Base-by-base conservation (phyloP, 2,888 invertebrate genomes). In the Monopis laevigella region DNA sequence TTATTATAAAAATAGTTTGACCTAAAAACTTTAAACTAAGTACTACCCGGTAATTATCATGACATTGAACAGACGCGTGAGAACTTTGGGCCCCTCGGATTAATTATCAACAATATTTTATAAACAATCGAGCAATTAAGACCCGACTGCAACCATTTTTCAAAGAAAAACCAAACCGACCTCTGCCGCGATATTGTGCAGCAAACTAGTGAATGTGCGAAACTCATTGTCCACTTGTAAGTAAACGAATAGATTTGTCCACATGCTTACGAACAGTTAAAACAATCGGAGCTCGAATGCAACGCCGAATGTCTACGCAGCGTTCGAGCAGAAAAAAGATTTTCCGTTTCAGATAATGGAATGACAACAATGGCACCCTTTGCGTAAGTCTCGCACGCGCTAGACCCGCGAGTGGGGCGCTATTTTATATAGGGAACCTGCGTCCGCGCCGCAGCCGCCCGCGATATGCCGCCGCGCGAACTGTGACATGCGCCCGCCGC, bases 261-360 rank as follows among this genome's bases (percentile, higher is more conserved):
- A 61, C 65, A 48, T 51, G 53, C 53, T 57, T 51, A 54, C 53
- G 65, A 65, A 69, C 65, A 75, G 74, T 74, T 75, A 74, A 36
- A 71, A 78, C 75, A 78, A 80, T 80, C 71, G 62, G 66, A 66
- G 61, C 69, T n/a, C 65, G 67, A 70, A 67, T 51, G 62, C 67
- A 65, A 58, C 60, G 65, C 62, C 60, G 58, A 58, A 63, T 51
- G 56, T 28, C 36, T 11, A 21, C 24, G 39, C n/a, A 6, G 28
- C 29, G 40, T n/a, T 11, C 11, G 18, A 28, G 24, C 17, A 68
- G 70, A 77, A 78, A 72, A 77, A 77, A 78, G 80, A 80, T 80
- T 78, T 78, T 75, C 78, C 77, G 74, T 77, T 70, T 75, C 70
- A 78, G 80, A 78, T 77, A 80, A 74, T 77, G 64, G 68, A 73